A percentile compares a stretch with the other conserved stretches of the same genome.
Evolutionary conservation across 2,797 vertebrate genomes (phyloP).

Genomic region (Acipenser transmontanus): DNA sequence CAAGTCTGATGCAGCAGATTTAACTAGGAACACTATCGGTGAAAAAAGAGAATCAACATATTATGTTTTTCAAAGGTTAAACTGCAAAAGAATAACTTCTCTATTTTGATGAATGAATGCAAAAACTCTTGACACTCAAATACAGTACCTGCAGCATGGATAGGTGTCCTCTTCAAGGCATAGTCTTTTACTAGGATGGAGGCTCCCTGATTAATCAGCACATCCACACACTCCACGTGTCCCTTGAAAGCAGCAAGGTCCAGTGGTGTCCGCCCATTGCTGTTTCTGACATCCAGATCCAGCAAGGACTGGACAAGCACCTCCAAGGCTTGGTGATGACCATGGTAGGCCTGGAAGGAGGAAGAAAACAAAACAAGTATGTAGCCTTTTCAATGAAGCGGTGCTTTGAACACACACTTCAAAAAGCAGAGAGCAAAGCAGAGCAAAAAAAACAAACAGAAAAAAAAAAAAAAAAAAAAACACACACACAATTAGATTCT

Average conservation of each 20-base stretch:
- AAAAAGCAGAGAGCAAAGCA: neutral
- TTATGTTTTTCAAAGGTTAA: too few species aligned
- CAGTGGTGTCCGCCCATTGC: slow-evolving; percentile 84
- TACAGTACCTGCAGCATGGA: slow-evolving; percentile 86
- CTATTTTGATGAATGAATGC: too few species aligned
- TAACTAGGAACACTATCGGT: too few species aligned
- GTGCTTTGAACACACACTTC: neutral
- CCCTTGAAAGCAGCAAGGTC: slow-evolving; percentile 93
- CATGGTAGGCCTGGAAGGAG: slow-evolving; percentile 81
- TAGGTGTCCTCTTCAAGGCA: slow-evolving; percentile 85
- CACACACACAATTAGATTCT: neutral
- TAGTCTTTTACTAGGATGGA: slow-evolving; percentile 94
- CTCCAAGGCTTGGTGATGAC: slow-evolving; percentile 93
- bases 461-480: neutral
- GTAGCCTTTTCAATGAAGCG: neutral
- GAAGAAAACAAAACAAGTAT: neutral
- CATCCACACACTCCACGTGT: slow-evolving; percentile 93
- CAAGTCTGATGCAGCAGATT: too few species aligned
- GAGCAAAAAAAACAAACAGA: neutral
- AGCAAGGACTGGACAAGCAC: slow-evolving; percentile 91
- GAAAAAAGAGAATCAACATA: too few species aligned
- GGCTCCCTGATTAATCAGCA: slow-evolving; percentile 94
- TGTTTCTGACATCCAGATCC: slow-evolving; percentile 90
- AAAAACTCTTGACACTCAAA: neutral
- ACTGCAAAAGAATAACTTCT: too few species aligned